Evolutionary conservation across 2,113 vertebrate species (phyloP).

Genomic region (Malaclemys terrapin): DNA sequence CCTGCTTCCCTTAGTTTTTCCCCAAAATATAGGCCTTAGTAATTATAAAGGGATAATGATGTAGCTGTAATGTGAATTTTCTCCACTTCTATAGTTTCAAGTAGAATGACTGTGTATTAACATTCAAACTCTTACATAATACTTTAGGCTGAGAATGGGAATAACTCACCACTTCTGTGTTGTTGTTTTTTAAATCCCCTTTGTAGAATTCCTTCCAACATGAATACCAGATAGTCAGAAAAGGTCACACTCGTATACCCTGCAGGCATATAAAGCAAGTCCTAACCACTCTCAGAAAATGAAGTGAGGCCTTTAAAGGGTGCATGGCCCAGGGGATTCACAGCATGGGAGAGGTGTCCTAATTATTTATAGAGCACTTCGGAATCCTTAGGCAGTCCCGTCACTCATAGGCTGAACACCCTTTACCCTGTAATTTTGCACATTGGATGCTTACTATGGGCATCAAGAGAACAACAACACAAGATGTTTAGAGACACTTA

Average conservation of each 20-base stretch:
- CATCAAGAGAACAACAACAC: fast-evolving
- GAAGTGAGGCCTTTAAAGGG: neutral
- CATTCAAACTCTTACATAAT: neutral
- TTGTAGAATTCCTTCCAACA: neutral
- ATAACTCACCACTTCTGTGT: neutral
- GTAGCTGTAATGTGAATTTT: neutral
- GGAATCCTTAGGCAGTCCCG: neutral
- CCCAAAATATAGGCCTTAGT: neutral
- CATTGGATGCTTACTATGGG: neutral
- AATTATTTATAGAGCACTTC: neutral
- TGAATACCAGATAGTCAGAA: neutral
- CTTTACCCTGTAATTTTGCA: neutral
- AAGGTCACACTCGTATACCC: neutral
- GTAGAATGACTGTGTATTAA: neutral
- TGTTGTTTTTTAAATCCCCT: neutral
- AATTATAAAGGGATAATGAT: neutral
- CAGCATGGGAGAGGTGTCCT: neutral
- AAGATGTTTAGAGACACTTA: neutral
- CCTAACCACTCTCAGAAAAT: neutral
- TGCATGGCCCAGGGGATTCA: neutral
- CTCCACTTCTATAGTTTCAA: neutral
- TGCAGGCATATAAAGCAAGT: neutral
- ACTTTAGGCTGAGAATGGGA: neutral
- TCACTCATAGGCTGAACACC: neutral
- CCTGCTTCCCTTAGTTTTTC: neutral